Evolutionary conservation across 64 coral and sea anemone species (phyloP).

Genomic region (Montipora efflorescens): DNA sequence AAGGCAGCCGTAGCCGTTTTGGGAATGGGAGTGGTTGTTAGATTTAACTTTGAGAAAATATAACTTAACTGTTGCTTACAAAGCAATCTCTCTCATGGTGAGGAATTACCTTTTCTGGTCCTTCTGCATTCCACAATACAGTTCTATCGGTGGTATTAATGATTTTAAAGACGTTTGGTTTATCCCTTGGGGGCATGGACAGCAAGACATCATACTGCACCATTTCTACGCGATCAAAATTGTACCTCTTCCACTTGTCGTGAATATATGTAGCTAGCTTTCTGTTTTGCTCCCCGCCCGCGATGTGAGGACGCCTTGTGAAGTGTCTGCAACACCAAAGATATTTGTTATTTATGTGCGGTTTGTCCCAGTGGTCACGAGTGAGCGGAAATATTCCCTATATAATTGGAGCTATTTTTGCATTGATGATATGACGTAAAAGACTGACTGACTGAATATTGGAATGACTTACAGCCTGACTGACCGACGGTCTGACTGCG

Average conservation of each 20-base stretch:
- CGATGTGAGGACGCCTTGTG: slow-evolving; percentile 79
- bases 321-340: slow-evolving; percentile 30
- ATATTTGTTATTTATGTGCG: background rate
- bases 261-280: slow-evolving; percentile 66
- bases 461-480: too few species aligned
- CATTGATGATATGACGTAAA: too few species aligned
- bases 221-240: slow-evolving; percentile 85
- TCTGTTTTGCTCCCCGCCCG: slow-evolving; percentile 52
- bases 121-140: slow-evolving; percentile 67
- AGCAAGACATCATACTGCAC: slow-evolving; percentile 81
- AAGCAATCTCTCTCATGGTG: background rate
- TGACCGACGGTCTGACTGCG: too few species aligned
- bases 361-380: too few species aligned
- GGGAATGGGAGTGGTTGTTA: too few species aligned
- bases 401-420: too few species aligned
- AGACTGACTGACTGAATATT: too few species aligned
- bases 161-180: slow-evolving; percentile 74
- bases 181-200: slow-evolving; percentile 71
- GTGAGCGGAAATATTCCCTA: too few species aligned
- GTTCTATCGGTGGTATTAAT: slow-evolving; percentile 22
- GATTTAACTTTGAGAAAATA: too few species aligned
- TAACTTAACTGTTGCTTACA: background rate
- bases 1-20: too few species aligned
- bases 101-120: slow-evolving; percentile 75
- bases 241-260: slow-evolving; percentile 66